Percentiles rank a stretch among this genome's conserved stretches.
These are phyloP conservation scores for Probaryconus sp. DNA, from an alignment of 1,140 invertebrate genomes.

Conservation along the genomic window DNA sequence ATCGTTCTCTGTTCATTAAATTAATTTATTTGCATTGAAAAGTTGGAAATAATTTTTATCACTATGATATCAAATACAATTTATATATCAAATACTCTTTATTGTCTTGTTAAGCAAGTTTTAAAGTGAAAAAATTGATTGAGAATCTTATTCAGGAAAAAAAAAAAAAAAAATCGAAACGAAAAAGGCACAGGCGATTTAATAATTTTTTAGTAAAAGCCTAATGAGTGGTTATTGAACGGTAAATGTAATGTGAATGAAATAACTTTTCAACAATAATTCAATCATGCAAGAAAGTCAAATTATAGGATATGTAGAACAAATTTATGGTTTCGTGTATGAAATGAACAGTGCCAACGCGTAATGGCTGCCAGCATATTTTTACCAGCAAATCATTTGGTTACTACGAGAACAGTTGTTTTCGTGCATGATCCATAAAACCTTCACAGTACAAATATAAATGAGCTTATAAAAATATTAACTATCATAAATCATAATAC, in stretches of 20 bases:
- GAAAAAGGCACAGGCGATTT: no score
- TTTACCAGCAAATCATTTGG: slow-evolving; percentile 38
- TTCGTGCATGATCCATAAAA: slow-evolving; percentile 46
- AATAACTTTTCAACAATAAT: slow-evolving; percentile 38
- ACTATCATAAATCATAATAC: slow-evolving; percentile 27
- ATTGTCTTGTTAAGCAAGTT: no score
- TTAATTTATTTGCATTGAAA: no score
- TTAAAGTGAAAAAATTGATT: no score
- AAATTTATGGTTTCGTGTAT: slow-evolving; percentile 55
- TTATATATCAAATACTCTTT: no score
- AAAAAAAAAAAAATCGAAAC: no score
- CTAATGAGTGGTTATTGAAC: background rate
- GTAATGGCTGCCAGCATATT: slow-evolving; percentile 29
- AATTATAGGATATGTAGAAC: slow-evolving; percentile 46
- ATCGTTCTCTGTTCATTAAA: no score
- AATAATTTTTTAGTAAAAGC: no score
- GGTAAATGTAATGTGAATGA: slow-evolving; percentile 24
- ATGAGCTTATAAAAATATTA: slow-evolving; percentile 48
- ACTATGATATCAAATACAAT: no score
- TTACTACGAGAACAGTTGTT: slow-evolving; percentile 8
- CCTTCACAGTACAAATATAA: slow-evolving; percentile 24
- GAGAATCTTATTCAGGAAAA: no score
- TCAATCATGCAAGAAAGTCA: slow-evolving; percentile 45
- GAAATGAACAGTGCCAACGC: background rate
- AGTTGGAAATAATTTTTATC: no score